These are phyloP conservation scores for Pogonocichla stellata DNA, from an alignment of 2,113 vertebrate genomes.

Conservation along the genomic window DNA sequence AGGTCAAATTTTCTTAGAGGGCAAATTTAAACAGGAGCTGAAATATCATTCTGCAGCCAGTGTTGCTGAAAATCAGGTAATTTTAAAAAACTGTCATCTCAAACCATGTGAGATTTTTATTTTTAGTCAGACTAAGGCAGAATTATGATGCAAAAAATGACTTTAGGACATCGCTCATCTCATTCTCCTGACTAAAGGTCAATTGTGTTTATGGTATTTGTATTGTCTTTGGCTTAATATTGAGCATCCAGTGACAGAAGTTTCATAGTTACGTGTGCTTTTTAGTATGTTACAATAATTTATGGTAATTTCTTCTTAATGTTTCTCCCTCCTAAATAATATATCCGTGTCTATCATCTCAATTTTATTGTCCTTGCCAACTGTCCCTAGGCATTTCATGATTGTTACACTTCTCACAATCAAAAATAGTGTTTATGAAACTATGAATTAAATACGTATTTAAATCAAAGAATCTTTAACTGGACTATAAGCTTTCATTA, in stretches of 20 bases:
- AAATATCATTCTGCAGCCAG: not conserved
- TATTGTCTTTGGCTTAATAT: not conserved
- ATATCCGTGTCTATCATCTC: not conserved
- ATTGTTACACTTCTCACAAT: not conserved
- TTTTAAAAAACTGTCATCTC: not conserved
- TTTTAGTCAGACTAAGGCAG: not conserved
- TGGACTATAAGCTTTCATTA: not conserved
- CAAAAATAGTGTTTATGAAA: not conserved
- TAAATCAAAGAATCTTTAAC: not conserved
- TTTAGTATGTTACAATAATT: not conserved
- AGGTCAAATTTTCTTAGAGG: constrained; percentile 5
- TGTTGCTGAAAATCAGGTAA: not conserved
- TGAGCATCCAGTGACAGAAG: not conserved
- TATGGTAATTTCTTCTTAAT: not conserved
- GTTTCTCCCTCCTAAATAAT: not conserved
- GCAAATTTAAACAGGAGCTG: not conserved
- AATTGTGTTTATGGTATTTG: not conserved
- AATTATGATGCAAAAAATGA: not conserved
- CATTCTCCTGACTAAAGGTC: not conserved
- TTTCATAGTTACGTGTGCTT: not conserved
- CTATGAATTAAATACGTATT: not conserved
- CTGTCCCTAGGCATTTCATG: not conserved
- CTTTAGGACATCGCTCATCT: not conserved
- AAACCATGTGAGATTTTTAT: constrained; percentile 3
- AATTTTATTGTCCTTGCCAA: not conserved